phyloP scores from a whole-genome alignment of 2,797 vertebrate genomes.

The Microctenopoma stevenorrisi region DNA sequence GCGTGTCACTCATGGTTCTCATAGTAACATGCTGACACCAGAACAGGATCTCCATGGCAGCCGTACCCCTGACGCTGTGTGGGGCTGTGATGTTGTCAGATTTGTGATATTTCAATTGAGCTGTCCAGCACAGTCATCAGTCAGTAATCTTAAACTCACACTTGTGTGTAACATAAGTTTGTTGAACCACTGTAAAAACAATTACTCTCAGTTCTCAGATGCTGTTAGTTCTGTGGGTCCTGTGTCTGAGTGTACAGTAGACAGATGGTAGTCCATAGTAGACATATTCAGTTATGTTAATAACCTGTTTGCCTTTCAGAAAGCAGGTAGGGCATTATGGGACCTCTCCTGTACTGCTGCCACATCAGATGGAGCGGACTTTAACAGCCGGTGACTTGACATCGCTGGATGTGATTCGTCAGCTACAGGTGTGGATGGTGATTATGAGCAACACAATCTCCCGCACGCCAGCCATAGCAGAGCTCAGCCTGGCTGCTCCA shows the following conservation, averaged over 20 bases:
- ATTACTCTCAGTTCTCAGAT: neutral
- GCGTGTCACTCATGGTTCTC: conserved; percentile 79
- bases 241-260: no score
- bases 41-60: conserved; percentile 3
- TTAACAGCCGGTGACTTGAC: conserved; percentile 87
- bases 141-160: no score
- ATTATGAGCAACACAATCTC: conserved; percentile 72
- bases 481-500: conserved; percentile 75
- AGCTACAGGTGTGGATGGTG: conserved; percentile 79
- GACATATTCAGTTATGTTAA: no score
- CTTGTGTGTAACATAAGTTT: no score
- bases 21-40: conserved; percentile 65
- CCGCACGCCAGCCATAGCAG: conserved; percentile 73
- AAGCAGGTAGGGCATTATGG: no score
- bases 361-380: conserved; percentile 80
- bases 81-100: conserved; percentile 84
- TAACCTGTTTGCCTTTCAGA: no score
- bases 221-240: no score
- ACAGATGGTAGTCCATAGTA: no score
- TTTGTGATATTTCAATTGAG: no score
- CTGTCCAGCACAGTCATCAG: no score
- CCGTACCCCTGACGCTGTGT: conserved; percentile 80
- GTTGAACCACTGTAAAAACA: no score
- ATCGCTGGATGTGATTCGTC: conserved; percentile 89
- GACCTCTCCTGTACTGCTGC: no score